Evolutionary conservation across 2,113 vertebrate genomes (phyloP).

Genomic region (Anser cygnoides): DNA sequence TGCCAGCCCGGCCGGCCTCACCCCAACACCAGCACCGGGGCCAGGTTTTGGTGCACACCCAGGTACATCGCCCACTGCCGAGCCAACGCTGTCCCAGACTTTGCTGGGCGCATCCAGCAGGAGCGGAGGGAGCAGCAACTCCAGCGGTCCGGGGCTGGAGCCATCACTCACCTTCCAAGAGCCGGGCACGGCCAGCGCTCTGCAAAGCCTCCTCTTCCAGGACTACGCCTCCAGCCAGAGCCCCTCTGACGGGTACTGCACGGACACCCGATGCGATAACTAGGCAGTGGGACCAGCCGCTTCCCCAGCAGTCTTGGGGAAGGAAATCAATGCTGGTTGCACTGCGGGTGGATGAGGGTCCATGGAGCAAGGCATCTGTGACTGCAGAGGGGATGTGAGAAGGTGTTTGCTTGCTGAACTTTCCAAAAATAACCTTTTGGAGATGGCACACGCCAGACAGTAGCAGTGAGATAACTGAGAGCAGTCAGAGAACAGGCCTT

Average conservation of each 20-base stretch:
- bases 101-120: fast-evolving
- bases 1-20: background rate
- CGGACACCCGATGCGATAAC: background rate
- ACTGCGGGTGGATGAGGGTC: background rate
- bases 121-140: background rate
- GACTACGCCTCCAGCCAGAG: background rate
- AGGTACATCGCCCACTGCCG: background rate
- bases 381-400: background rate
- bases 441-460: background rate
- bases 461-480: background rate
- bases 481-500: fast-evolving
- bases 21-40: background rate
- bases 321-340: background rate
- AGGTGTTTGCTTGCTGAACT: background rate
- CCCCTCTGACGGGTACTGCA: constrained; percentile 8
- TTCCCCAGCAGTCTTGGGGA: background rate
- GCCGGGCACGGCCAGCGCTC: fast-evolving
- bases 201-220: background rate
- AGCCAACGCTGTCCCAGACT: background rate
- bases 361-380: fast-evolving
- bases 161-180: background rate
- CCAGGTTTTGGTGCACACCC: background rate
- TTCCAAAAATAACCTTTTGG: background rate
- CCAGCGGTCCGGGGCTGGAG: background rate
- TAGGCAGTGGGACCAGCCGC: background rate